Evolutionary conservation across 1,140 invertebrate species (phyloP).

Genomic region (Euura lappo): DNA sequence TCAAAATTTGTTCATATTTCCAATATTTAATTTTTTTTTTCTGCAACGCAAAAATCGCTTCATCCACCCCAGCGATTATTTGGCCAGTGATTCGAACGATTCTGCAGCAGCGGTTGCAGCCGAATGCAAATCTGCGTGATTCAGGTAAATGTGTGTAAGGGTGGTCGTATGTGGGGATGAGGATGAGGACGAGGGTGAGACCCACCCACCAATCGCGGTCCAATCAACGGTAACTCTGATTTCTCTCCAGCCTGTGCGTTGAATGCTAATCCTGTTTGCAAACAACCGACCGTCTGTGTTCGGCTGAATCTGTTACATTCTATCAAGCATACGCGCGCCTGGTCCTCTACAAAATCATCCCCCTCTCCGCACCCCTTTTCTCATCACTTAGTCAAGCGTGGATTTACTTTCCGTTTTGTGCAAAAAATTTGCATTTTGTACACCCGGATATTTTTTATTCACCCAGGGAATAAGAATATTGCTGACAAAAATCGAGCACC

Average conservation of each 20-base stretch:
- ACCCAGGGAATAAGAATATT: too few relatives aligned
- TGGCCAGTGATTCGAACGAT: not conserved
- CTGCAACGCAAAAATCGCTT: not conserved
- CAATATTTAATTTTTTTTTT: too few relatives aligned
- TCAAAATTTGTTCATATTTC: too few relatives aligned
- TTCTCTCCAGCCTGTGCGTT: constrained; percentile 2
- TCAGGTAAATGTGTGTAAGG: not conserved
- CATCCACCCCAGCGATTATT: too few relatives aligned
- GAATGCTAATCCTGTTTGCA: constrained; percentile 5
- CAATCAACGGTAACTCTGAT: constrained; percentile 7
- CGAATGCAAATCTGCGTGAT: not conserved
- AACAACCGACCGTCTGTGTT: constrained; percentile 1
- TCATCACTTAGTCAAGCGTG: too few relatives aligned
- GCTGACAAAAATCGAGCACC: too few relatives aligned
- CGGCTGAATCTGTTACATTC: constrained; percentile 2
- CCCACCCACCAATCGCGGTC: constrained; percentile 1
- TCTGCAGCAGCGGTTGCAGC: not conserved
- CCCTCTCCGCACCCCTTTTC: too few relatives aligned
- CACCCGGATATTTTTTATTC: too few relatives aligned
- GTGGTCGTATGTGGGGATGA: not conserved
- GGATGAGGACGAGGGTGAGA: not conserved
- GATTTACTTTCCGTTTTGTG: too few relatives aligned
- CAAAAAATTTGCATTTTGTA: too few relatives aligned
- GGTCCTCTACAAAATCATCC: too few relatives aligned
- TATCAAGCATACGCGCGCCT: not conserved